Percentiles rank a stretch among this genome's conserved stretches.
phyloP scores from a whole-genome alignment of 2,888 invertebrate genomes.

The Himalopsyche anomala region DNA sequence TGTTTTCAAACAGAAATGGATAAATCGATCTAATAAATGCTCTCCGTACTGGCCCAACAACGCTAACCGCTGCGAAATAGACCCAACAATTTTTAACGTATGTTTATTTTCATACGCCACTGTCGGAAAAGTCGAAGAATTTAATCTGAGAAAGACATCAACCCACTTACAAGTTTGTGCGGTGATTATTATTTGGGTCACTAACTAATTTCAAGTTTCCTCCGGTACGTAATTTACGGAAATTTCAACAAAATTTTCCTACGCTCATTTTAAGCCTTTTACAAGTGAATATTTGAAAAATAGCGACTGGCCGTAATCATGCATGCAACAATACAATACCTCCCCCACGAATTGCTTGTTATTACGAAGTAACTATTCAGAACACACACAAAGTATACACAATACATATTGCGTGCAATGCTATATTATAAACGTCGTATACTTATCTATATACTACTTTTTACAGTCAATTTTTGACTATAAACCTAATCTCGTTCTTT shows the following conservation, averaged over 20 bases:
- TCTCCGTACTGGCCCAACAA: too few relatives aligned
- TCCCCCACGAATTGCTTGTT: background rate
- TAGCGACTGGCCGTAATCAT: background rate
- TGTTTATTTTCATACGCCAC: background rate
- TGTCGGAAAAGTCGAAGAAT: background rate
- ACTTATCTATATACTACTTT: too few relatives aligned
- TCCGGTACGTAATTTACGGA: conserved; percentile 8
- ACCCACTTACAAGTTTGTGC: conserved; percentile 5
- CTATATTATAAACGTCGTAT: too few relatives aligned
- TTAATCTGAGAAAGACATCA: conserved; percentile 12
- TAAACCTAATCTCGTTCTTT: too few relatives aligned
- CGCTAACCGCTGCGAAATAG: too few relatives aligned
- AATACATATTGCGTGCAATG: too few relatives aligned
- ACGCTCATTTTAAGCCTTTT: background rate
- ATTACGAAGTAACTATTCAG: background rate
- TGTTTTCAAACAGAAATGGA: too few relatives aligned
- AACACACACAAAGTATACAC: too few relatives aligned
- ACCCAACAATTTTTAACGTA: too few relatives aligned
- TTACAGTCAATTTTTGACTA: too few relatives aligned
- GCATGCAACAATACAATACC: conserved; percentile 10
- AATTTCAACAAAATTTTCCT: conserved; percentile 8
- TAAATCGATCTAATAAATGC: too few relatives aligned
- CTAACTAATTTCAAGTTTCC: conserved; percentile 28
- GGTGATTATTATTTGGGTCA: conserved; percentile 21
- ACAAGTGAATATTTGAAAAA: background rate